phyloP scores from a whole-genome alignment of 2,888 invertebrate species.

The Eupithecia inturbata region DNA sequence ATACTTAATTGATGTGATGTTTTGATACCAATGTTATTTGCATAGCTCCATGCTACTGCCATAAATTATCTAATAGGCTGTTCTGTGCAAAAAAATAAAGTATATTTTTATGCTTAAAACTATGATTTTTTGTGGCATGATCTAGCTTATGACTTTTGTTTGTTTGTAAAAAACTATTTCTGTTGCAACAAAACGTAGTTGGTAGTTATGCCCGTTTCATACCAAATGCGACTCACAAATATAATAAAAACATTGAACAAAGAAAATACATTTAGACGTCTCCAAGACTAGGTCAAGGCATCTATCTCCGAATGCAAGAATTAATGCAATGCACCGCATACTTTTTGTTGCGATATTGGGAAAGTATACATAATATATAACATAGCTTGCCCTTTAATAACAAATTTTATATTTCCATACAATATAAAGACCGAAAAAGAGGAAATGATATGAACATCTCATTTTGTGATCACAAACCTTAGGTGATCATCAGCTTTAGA shows the following conservation, averaged over 20 bases:
- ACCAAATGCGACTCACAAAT: not conserved
- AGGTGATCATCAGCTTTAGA: no score
- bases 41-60: not conserved
- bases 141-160: no score
- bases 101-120: no score
- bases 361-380: not conserved
- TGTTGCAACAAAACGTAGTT: no score
- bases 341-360: conserved; percentile 39
- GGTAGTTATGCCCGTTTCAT: not conserved
- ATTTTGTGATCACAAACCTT: no score
- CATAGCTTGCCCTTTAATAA: not conserved
- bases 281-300: conserved; percentile 29
- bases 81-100: no score
- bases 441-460: not conserved
- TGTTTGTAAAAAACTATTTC: no score
- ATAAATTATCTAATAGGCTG: not conserved
- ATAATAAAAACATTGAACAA: no score
- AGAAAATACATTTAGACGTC: not conserved
- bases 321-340: conserved; percentile 36
- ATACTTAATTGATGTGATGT: not conserved
- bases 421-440: not conserved
- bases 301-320: conserved; percentile 21
- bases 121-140: no score
- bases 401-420: not conserved
- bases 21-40: not conserved